Evolutionary conservation across 2,113 vertebrate species (phyloP).

Genomic region (Solea solea): DNA sequence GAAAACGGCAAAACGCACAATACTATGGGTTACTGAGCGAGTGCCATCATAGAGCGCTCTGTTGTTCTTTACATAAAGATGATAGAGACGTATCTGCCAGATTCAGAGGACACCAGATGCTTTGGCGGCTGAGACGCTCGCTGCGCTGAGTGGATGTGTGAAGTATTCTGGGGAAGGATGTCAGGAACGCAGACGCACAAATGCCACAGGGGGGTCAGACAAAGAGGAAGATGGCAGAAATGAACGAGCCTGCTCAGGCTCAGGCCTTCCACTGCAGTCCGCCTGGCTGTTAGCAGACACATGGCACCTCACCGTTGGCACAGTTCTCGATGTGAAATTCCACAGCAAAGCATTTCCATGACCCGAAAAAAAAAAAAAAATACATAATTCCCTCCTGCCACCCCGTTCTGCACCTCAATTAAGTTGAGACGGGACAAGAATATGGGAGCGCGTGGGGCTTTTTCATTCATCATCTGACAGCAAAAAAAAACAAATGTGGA

Average conservation of each 20-base stretch:
- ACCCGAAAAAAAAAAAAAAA: slow-evolving; percentile 26
- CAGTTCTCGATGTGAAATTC: slow-evolving; percentile 47
- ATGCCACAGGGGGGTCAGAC: slow-evolving; percentile 28
- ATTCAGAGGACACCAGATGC: slow-evolving; percentile 52
- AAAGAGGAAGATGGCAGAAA: slow-evolving; percentile 15
- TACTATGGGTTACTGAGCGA: background rate
- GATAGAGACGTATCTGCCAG: slow-evolving; percentile 20
- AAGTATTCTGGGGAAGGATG: slow-evolving; percentile 60
- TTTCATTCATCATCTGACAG: slow-evolving; percentile 9
- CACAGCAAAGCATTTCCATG: slow-evolving; percentile 35
- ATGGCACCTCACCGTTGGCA: slow-evolving; percentile 42
- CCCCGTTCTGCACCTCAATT: slow-evolving; percentile 11
- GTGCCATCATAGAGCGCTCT: slow-evolving; percentile 13
- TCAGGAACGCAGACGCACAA: slow-evolving; percentile 46
- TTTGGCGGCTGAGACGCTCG: slow-evolving; percentile 39
- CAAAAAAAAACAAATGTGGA: slow-evolving; percentile 16
- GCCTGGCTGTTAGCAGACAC: slow-evolving; percentile 20
- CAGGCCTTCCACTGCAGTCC: slow-evolving; percentile 2
- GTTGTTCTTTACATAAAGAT: slow-evolving; percentile 28
- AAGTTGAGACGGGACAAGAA: background rate
- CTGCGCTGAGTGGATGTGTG: slow-evolving; percentile 37
- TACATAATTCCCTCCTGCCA: slow-evolving; percentile 21
- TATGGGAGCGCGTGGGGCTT: background rate
- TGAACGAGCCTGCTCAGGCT: slow-evolving; percentile 9
- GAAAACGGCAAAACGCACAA: background rate